Base-by-base conservation (phyloP, 2,113 vertebrate genomes). In the Syrmaticus mikado region DNA sequence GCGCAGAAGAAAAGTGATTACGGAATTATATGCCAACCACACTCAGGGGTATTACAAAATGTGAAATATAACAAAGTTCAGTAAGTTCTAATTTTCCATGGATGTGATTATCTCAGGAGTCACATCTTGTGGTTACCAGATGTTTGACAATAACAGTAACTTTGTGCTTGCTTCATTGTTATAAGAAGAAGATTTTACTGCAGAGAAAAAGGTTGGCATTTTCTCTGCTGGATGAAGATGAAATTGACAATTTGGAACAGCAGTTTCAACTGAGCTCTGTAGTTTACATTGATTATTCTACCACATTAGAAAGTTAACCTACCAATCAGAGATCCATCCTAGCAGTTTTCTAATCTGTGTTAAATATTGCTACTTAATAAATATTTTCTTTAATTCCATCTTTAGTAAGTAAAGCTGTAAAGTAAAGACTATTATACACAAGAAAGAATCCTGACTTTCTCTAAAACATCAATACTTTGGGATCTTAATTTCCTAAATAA, bases 171-270 rank as follows among this genome's bases (percentile, higher is more conserved):
- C 87, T 97, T 95, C 91, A 60, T 91, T 97, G 96, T 96, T 97
- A 91, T 93, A 98, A 97, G 95, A 97, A 96, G 96, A 96, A 85
- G 80, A 96, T 97, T 97, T 97, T 97, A 97, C 92, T 96, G 85
- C 64, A 13, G 40, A 95, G 82, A 74, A 78, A 95, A 95, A 96
- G 90, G 93, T 57, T 97, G 94, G 83, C 91, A 96, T 98, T 98
- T 98, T 97, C 97, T 97, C 97, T 97, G 97, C 89, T 97, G 97
- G 97, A 97, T 96, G 96, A 97, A 96, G 96, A 97, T 87, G 93
- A 97, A 98, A 97, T 93, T 96, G 95, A 93, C 88, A 97, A 91
- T 98, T 98, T 97, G 82, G 89, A 97, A 90, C 94, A 78, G 93
- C 52, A 32, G 83, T 97, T 97, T 97, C 88, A 97, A 96, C 95